Evolutionary conservation across 1,140 invertebrate species (phyloP), one percentile per base, ranked within the genome.

Genomic region (Zaprionus camerounensis): DNA sequence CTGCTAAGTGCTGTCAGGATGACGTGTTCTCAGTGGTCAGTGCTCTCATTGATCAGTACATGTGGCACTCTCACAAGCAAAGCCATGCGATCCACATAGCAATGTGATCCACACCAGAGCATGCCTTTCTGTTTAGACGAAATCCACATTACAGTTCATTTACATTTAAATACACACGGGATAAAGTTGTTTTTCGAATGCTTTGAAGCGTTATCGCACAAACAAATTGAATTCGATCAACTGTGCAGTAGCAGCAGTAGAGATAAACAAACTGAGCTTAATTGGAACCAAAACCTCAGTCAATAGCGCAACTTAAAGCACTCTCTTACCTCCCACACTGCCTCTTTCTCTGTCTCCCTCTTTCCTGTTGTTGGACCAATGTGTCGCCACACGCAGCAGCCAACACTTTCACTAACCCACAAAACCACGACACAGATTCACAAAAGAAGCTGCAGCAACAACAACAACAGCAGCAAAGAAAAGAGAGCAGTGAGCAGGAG

Each of bases 401-500:
- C 28, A 28, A 28, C 66, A 69, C 66, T 69, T 69, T 69, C 66
- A 44, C 56, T 69, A 36, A 34, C 15, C 66, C 56, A 20, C 66
- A 69, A 68, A 69, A 61, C 66, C 66, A 58, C 55, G 51, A 51
- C 34, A 78, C 62, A 73, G 46, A 51, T 51, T 72, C 17, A 64
- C 28, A 49, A 38, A 41, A 56, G n/a, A 51, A 51, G 46, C 20
- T 51, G 46, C 20, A 24, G 22, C 46, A 51, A 20, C 46, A 51
- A 24, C 46, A 51, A 13, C 38, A 68, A 38, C 44, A 58, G 53
- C 58, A 63, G 58, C 41, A 59, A 34, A 36, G 38, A 31, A 61
- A 56, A 15, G 51, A 38, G n/a, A 57, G 12, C 24, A 46, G 59
- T 74, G 56, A 49, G 66, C 68, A 53, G 22, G 24, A 57, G 28